These are phyloP conservation scores for Magallana ariakensis DNA, from an alignment of 1,140 invertebrate genomes.

Conservation along the genomic window DNA sequence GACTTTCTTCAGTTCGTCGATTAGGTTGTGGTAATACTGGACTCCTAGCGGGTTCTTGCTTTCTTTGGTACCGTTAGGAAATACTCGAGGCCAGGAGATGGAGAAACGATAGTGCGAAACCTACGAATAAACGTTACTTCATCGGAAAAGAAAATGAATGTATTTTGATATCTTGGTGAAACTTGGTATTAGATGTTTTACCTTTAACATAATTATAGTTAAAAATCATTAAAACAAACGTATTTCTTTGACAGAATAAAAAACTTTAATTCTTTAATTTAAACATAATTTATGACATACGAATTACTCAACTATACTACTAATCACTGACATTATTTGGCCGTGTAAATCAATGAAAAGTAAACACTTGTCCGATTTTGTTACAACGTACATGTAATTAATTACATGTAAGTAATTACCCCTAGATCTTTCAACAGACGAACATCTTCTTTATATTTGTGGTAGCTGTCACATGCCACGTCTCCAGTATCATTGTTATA, in stretches of 20 bases:
- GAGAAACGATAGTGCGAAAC: conserved; percentile 75
- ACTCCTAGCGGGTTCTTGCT: conserved; percentile 66
- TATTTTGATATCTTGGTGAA: background rate
- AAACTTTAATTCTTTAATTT: no score
- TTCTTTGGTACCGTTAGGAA: conserved; percentile 66
- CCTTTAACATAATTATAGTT: no score
- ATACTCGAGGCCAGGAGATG: conserved; percentile 72
- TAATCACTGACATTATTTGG: no score
- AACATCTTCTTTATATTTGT: conserved; percentile 85
- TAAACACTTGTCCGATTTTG: no score
- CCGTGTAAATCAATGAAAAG: no score
- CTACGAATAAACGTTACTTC: conserved; percentile 48
- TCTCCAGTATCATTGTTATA: conserved; percentile 82
- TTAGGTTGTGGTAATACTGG: conserved; percentile 71
- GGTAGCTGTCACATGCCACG: conserved; percentile 85
- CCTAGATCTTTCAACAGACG: conserved; percentile 80
- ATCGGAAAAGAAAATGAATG: background rate
- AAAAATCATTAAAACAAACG: no score
- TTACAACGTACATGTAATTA: background rate
- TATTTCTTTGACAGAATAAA: no score
- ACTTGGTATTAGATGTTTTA: background rate
- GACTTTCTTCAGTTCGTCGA: conserved; percentile 64
- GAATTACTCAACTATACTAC: no score
- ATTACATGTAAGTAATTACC: conserved; percentile 69
- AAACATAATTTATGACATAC: no score